These are phyloP conservation scores for Antidorcas marsupialis DNA, from an alignment of 2,113 vertebrate genomes.

Conservation along the genomic window DNA sequence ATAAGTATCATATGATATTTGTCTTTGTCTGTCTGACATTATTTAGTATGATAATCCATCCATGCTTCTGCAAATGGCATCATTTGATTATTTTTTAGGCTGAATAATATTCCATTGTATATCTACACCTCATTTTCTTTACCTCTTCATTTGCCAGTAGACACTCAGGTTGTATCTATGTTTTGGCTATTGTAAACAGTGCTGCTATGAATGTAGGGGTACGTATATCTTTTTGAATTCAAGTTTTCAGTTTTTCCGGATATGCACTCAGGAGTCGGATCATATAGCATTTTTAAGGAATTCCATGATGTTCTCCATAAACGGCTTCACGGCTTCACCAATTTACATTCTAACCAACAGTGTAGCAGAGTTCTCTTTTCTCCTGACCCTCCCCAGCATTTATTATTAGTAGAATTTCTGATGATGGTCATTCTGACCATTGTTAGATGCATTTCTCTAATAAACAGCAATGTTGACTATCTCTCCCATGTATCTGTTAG, in stretches of 20 bases:
- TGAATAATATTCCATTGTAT: not conserved
- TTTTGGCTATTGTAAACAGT: not conserved
- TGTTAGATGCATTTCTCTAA: not conserved
- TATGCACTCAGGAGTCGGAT: not conserved
- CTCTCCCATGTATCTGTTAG: not conserved
- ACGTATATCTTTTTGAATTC: not conserved
- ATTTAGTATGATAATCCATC: not conserved
- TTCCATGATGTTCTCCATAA: not conserved
- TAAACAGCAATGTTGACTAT: not conserved
- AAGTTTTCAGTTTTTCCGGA: not conserved
- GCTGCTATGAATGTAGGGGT: not conserved
- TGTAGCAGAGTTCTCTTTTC: not conserved
- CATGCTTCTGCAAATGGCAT: not conserved
- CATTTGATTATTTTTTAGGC: not conserved
- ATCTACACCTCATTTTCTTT: not conserved
- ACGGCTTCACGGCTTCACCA: fast-evolving
- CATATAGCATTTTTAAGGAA: not conserved
- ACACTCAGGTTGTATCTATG: not conserved
- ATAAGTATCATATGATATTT: not conserved
- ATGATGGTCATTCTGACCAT: not conserved
- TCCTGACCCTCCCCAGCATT: not conserved
- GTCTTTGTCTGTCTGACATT: not conserved
- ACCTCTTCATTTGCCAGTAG: not conserved
- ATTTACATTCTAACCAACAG: too few species aligned
- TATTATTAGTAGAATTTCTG: not conserved